Percentiles rank a stretch among this genome's conserved stretches.
Evolutionary conservation across 1,140 invertebrate genomes (phyloP).

Genomic region (Melipona quadrifasciata): DNA sequence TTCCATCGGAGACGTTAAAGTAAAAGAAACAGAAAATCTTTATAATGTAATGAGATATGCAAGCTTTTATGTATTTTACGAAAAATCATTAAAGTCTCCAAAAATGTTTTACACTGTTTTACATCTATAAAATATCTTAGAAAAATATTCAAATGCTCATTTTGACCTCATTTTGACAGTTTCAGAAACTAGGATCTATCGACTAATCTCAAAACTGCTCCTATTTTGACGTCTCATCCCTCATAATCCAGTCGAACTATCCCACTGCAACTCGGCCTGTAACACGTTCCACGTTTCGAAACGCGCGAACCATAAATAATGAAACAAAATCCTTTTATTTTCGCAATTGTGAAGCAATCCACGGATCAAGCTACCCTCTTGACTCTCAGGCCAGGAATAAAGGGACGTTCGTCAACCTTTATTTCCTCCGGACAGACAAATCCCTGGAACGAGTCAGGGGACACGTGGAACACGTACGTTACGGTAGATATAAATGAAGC

Average conservation of each 20-base stretch:
- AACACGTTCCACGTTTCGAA: background rate
- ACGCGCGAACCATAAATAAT: background rate
- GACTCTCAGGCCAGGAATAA: background rate
- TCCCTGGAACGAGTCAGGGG: conserved; percentile 11
- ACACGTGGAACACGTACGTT: conserved; percentile 18
- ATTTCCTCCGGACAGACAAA: conserved; percentile 17
- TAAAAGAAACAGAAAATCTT: no score
- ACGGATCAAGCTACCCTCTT: background rate
- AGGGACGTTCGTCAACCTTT: conserved; percentile 35
- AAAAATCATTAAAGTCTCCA: no score
- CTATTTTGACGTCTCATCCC: background rate
- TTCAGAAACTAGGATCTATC: background rate
- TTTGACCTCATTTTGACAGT: no score
- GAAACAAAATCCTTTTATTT: conserved; percentile 1
- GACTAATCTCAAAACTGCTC: background rate
- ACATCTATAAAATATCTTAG: no score
- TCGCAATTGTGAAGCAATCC: conserved; percentile 20
- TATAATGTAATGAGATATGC: no score
- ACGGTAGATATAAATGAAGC: conserved; percentile 36
- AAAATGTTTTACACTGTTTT: no score
- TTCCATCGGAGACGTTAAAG: no score
- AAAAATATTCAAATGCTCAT: no score
- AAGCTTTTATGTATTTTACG: no score
- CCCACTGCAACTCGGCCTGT: background rate
- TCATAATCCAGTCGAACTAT: background rate